A percentile compares a stretch with the other conserved stretches of the same genome.
Evolutionary conservation across 2,113 vertebrate species (phyloP).

Genomic region (Danionella cerebrum): DNA sequence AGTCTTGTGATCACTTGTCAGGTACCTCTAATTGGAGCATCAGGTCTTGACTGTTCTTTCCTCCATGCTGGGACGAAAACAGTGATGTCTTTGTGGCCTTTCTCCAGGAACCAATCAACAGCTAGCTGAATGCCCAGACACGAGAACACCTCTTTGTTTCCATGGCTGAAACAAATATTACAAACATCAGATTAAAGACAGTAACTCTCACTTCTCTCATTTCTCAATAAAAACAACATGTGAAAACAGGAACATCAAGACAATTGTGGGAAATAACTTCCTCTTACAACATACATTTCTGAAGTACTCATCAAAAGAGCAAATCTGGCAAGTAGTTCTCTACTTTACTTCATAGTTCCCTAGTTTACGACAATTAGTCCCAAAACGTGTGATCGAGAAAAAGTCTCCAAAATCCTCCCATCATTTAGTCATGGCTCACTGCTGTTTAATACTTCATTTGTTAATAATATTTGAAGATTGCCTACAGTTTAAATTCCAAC

Average conservation of each 20-base stretch:
- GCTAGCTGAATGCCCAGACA: conserved; percentile 94
- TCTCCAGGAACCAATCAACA: conserved; percentile 95
- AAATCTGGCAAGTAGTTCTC: not conserved
- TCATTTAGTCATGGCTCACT: not conserved
- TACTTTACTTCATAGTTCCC: not conserved
- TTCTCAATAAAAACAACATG: not conserved
- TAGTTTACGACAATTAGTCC: not conserved
- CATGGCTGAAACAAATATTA: conserved; percentile 77
- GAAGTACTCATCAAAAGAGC: not conserved
- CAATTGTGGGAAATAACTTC: not conserved
- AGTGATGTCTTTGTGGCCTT: conserved; percentile 96
- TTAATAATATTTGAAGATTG: too few species aligned
- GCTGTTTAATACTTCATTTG: too few species aligned
- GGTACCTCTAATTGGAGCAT: conserved; percentile 92
- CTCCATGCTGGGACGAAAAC: conserved; percentile 98
- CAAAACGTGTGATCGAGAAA: not conserved
- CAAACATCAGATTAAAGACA: conserved; percentile 26
- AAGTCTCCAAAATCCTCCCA: not conserved
- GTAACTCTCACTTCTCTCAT: not conserved
- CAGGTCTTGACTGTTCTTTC: conserved; percentile 95
- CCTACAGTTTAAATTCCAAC: not conserved
- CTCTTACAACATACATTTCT: not conserved
- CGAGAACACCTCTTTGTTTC: conserved; percentile 98
- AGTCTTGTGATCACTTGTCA: not conserved
- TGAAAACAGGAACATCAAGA: not conserved